Percentiles rank a stretch among this genome's conserved stretches.
Conservation (phyloP, 2,113 vertebrate species). For the Pygoscelis antarcticus region DNA sequence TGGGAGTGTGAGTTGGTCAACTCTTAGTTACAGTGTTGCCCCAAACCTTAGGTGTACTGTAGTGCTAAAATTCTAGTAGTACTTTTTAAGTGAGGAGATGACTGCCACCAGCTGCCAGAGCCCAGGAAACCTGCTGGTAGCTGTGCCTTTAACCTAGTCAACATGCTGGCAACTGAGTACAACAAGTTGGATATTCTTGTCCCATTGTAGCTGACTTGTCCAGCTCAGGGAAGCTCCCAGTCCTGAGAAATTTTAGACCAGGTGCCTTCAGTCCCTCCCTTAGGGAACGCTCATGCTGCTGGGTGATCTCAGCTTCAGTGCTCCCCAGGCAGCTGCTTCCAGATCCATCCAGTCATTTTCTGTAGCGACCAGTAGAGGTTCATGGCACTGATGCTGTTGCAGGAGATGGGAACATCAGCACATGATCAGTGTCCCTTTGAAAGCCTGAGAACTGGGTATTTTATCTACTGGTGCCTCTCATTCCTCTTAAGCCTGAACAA, state of each 20-base stretch:
- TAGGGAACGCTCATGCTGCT: background rate
- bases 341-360: background rate
- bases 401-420: background rate
- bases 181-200: background rate
- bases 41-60: background rate
- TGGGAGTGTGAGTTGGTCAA: background rate
- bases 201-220: background rate
- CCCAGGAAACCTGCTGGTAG: background rate
- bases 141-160: background rate
- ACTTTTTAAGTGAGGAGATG: background rate
- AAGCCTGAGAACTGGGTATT: background rate
- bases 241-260: background rate
- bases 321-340: background rate
- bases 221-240: background rate
- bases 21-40: background rate
- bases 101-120: background rate
- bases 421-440: background rate
- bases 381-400: background rate
- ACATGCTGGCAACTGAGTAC: background rate
- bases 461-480: rapidly evolving
- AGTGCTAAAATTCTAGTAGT: background rate
- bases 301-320: background rate
- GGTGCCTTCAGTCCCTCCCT: background rate
- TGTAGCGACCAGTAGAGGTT: background rate
- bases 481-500: background rate